phyloP scores from a whole-genome alignment of 2,888 invertebrate species.

The Pheosia gnoma region DNA sequence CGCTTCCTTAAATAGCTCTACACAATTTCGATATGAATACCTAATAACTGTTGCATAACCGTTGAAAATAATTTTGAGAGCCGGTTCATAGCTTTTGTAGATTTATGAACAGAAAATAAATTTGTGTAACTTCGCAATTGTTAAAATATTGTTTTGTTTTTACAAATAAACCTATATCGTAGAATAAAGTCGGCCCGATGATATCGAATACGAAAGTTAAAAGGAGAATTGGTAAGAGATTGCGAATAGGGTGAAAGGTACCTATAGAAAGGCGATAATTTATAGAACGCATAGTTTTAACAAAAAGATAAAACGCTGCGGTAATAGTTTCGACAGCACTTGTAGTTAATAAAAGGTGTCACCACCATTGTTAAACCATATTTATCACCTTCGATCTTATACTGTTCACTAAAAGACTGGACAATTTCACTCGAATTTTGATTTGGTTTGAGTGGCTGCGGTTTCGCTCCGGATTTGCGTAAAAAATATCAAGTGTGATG shows the following conservation, averaged over 20 bases:
- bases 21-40: constrained; percentile 24
- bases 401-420: no score
- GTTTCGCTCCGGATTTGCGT: neutral
- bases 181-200: constrained; percentile 14
- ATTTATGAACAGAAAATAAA: constrained; percentile 14
- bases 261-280: constrained; percentile 43
- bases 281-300: constrained; percentile 24
- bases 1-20: constrained; percentile 26
- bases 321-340: constrained; percentile 13
- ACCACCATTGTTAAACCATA: constrained; percentile 9
- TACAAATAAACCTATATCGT: constrained; percentile 8
- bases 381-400: constrained; percentile 7
- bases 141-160: constrained; percentile 3
- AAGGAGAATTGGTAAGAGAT: constrained; percentile 24
- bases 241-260: constrained; percentile 48
- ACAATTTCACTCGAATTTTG: neutral
- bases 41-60: constrained; percentile 20
- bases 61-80: constrained; percentile 15
- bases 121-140: constrained; percentile 7
- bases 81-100: constrained; percentile 18
- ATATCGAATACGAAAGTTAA: constrained; percentile 28
- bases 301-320: constrained; percentile 23
- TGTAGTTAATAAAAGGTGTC: constrained; percentile 19
- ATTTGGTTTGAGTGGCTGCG: neutral
- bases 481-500: neutral